These are phyloP conservation scores for Anneissia japonica DNA, from an alignment of 35 echinoderm and acorn worm genomes.

Conservation along the genomic window DNA sequence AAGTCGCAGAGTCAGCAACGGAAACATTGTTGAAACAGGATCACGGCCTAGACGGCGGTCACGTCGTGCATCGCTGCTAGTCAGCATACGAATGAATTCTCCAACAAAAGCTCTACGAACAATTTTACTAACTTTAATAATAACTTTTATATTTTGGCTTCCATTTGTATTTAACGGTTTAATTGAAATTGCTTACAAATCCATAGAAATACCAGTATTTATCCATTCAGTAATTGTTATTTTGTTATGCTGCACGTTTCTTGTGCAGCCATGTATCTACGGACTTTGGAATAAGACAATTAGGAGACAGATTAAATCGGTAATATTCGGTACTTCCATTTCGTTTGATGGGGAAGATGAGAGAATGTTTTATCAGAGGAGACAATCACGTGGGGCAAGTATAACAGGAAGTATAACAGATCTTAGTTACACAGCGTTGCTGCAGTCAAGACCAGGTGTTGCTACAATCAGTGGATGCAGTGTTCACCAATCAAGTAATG, in stretches of 20 bases:
- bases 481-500: slow-evolving; percentile 39
- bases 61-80: slow-evolving; percentile 59
- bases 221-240: slow-evolving; percentile 26
- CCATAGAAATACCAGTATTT: slow-evolving; percentile 19
- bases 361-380: slow-evolving; percentile 17
- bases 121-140: slow-evolving; percentile 50
- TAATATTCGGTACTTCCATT: neutral
- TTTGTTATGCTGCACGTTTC: slow-evolving; percentile 46
- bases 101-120: slow-evolving; percentile 78
- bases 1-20: slow-evolving; percentile 59
- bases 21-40: slow-evolving; percentile 55
- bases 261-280: slow-evolving; percentile 64
- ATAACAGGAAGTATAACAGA: slow-evolving; percentile 77
- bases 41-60: slow-evolving; percentile 28
- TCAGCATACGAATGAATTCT: slow-evolving; percentile 86
- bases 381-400: slow-evolving; percentile 44
- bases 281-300: slow-evolving; percentile 84
- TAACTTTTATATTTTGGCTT: slow-evolving; percentile 42
- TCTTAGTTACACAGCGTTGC: slow-evolving; percentile 36
- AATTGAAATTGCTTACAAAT: slow-evolving; percentile 46
- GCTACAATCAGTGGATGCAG: slow-evolving; percentile 13
- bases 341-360: slow-evolving; percentile 54
- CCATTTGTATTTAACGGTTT: slow-evolving; percentile 49
- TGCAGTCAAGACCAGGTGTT: slow-evolving; percentile 5
- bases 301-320: slow-evolving; percentile 28